A percentile compares a stretch with the other conserved stretches of the same genome.
phyloP scores from a whole-genome alignment of 2,888 invertebrate genomes.

The Enchytraeus crypticus region DNA sequence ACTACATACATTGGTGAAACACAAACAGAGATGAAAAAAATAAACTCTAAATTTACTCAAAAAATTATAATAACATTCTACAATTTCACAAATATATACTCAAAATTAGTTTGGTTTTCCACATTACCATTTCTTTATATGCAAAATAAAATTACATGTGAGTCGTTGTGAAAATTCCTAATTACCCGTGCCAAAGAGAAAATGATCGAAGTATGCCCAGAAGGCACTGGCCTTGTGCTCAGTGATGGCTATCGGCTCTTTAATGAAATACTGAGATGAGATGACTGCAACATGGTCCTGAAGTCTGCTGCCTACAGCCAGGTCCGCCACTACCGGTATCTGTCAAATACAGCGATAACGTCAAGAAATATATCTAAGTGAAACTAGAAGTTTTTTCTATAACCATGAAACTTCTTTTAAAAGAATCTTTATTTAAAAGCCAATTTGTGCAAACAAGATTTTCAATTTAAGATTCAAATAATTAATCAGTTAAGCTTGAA shows the following conservation, averaged over 20 bases:
- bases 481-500: too few relatives aligned
- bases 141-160: not conserved
- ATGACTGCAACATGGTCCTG: constrained; percentile 34
- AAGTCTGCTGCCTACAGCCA: constrained; percentile 41
- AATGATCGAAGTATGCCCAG: constrained; percentile 25
- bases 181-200: constrained; percentile 28
- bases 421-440: too few relatives aligned
- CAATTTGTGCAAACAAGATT: too few relatives aligned
- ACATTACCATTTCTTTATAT: not conserved
- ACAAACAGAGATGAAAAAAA: too few relatives aligned
- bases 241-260: constrained; percentile 17
- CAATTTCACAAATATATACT: not conserved
- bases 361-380: too few relatives aligned
- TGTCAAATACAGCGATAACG: too few relatives aligned
- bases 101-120: not conserved
- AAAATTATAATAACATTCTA: too few relatives aligned
- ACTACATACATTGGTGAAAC: too few relatives aligned
- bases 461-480: too few relatives aligned
- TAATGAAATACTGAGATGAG: constrained; percentile 12
- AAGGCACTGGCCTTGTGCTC: constrained; percentile 18
- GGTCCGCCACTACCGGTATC: constrained; percentile 36
- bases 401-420: too few relatives aligned
- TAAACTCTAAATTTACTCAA: too few relatives aligned
- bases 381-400: too few relatives aligned
- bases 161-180: not conserved